phyloP scores from a whole-genome alignment of 2,888 invertebrate genomes.

The Rotaria socialis region DNA sequence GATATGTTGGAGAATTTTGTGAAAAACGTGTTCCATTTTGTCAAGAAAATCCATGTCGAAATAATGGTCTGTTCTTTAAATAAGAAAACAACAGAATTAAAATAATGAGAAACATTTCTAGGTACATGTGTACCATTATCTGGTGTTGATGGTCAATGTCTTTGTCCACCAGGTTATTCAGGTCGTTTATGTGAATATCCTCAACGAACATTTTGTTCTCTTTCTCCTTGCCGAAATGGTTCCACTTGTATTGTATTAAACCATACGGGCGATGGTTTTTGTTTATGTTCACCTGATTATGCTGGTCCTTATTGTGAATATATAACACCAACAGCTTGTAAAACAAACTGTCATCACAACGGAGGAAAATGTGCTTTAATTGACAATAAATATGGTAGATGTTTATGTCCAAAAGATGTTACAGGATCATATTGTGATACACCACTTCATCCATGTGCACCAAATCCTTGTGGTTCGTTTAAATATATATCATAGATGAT shows the following conservation, averaged over 20 bases:
- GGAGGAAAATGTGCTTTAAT: conserved; percentile 28
- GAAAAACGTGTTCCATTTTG: conserved; percentile 37
- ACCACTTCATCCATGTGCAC: conserved; percentile 37
- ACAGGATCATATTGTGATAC: conserved; percentile 16
- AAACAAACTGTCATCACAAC: background rate
- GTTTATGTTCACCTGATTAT: conserved; percentile 32
- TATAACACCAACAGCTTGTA: conserved; percentile 2
- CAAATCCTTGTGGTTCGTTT: conserved; percentile 19
- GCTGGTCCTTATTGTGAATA: conserved; percentile 29
- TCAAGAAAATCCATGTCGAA: conserved; percentile 36
- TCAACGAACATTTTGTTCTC: conserved; percentile 21
- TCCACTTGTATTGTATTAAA: conserved; percentile 26
- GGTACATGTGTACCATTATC: conserved; percentile 27
- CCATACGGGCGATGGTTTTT: conserved; percentile 31
- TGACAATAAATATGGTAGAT: conserved; percentile 34
- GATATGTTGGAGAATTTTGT: conserved; percentile 12
- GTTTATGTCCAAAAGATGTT: conserved; percentile 28
- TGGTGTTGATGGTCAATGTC: conserved; percentile 32
- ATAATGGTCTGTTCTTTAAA: background rate
- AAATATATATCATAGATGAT: background rate
- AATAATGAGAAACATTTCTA: background rate
- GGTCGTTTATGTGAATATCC: conserved; percentile 13
- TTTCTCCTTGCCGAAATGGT: conserved; percentile 1
- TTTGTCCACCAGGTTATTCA: background rate
- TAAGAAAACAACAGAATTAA: background rate